These are phyloP conservation scores for Dromococcyx pavoninus DNA, from an alignment of 2,797 vertebrate genomes.

Conservation along the genomic window DNA sequence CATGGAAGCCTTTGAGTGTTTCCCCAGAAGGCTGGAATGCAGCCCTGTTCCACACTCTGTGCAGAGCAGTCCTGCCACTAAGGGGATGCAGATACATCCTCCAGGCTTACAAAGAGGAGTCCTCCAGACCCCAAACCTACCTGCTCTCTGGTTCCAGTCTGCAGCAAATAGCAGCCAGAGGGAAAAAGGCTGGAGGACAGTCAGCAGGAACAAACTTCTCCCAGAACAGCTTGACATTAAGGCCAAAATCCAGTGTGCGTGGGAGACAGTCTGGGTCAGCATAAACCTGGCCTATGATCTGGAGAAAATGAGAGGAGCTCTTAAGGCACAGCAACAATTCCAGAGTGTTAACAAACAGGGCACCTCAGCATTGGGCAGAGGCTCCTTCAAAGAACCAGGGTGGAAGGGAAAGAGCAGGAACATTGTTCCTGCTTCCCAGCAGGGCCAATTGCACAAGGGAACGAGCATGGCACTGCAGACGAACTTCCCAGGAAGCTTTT, in stretches of 20 bases:
- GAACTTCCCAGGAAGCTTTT: background rate
- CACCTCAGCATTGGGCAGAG: background rate
- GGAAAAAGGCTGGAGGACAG: slow-evolving; percentile 92
- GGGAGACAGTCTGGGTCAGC: slow-evolving; percentile 97
- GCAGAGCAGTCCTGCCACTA: background rate
- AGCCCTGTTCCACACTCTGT: background rate
- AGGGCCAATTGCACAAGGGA: background rate
- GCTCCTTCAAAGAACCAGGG: background rate
- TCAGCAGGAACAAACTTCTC: slow-evolving; percentile 96
- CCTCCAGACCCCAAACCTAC: slow-evolving; percentile 66
- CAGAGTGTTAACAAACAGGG: background rate
- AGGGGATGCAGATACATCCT: background rate
- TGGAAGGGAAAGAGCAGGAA: background rate
- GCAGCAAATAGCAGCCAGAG: slow-evolving; percentile 92
- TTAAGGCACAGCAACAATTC: background rate
- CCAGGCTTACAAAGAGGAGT: background rate
- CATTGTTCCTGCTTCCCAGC: background rate
- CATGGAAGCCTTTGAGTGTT: background rate
- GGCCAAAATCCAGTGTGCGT: slow-evolving; percentile 92
- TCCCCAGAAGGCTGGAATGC: background rate
- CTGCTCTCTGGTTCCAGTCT: slow-evolving; percentile 91
- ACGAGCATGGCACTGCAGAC: background rate
- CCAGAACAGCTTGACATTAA: slow-evolving; percentile 93
- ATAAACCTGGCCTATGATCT: slow-evolving; percentile 97
- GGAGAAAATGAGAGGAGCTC: background rate